phyloP scores from a whole-genome alignment of 2,113 vertebrate genomes.

The Pachypanchax playfairii region DNA sequence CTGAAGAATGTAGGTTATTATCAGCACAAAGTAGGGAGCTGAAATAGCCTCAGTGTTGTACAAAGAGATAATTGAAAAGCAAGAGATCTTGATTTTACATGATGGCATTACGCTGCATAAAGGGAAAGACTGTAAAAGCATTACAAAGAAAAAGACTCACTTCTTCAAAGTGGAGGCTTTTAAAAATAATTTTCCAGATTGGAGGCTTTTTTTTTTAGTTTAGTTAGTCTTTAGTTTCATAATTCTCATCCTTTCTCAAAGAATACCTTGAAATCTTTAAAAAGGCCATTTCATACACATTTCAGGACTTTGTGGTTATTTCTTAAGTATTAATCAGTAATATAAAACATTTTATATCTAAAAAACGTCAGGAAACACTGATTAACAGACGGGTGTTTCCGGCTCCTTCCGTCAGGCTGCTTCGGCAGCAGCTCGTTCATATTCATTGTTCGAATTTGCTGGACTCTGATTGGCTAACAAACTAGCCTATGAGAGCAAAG shows the following conservation, averaged over 20 bases:
- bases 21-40: slow-evolving; percentile 15
- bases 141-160: slow-evolving; percentile 8
- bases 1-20: slow-evolving; percentile 39
- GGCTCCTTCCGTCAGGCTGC: no score
- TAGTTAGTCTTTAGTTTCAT: not conserved
- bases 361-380: no score
- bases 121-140: slow-evolving; percentile 11
- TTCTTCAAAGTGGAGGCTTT: not conserved
- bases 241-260: not conserved
- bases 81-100: slow-evolving; percentile 34
- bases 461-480: no score
- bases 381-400: no score
- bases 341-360: no score
- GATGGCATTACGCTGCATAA: slow-evolving; percentile 2
- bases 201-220: not conserved
- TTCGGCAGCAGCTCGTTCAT: no score
- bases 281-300: no score
- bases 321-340: no score
- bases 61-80: slow-evolving; percentile 52
- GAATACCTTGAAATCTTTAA: not conserved
- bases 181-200: slow-evolving; percentile 19
- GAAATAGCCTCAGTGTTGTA: slow-evolving; percentile 18
- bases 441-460: no score
- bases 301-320: no score
- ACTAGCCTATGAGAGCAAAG: no score